Evolutionary conservation across 2,888 invertebrate species (phyloP).

Genomic region (Limnephilus lunatus): DNA sequence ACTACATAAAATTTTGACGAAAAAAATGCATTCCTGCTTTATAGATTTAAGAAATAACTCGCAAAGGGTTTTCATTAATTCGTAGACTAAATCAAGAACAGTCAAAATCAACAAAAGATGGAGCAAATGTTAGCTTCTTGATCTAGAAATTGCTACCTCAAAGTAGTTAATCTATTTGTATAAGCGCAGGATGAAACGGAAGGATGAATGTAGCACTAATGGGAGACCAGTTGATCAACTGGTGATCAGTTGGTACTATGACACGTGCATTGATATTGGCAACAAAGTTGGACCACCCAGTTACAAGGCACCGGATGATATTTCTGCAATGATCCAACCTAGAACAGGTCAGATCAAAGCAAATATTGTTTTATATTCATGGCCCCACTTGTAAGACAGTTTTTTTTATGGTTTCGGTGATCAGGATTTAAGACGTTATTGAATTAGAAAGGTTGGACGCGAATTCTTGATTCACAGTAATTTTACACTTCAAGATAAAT

Average conservation of each 20-base stretch:
- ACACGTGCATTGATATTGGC: slow-evolving; percentile 72
- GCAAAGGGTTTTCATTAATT: no score
- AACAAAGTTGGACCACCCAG: slow-evolving; percentile 48
- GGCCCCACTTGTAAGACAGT: slow-evolving; percentile 12
- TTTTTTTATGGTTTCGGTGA: neutral
- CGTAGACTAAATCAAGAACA: no score
- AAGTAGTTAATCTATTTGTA: neutral
- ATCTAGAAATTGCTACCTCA: neutral
- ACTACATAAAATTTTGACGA: no score
- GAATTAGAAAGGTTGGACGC: neutral
- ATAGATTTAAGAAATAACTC: no score
- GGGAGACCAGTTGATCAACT: slow-evolving; percentile 73
- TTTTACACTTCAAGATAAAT: neutral
- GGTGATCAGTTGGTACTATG: slow-evolving; percentile 73
- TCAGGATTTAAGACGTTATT: neutral
- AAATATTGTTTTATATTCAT: slow-evolving; percentile 54
- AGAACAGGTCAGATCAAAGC: slow-evolving; percentile 60
- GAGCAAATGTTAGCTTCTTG: neutral
- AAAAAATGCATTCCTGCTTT: no score
- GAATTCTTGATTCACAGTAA: neutral
- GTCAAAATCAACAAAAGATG: neutral
- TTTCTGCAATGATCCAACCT: slow-evolving; percentile 57
- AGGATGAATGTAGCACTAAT: slow-evolving; percentile 75
- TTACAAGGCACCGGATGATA: slow-evolving; percentile 46
- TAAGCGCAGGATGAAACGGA: neutral